A percentile compares a stretch with the other conserved stretches of the same genome.
Conservation (phyloP, 2,797 vertebrate species). For the Macropus fuliginosus region DNA sequence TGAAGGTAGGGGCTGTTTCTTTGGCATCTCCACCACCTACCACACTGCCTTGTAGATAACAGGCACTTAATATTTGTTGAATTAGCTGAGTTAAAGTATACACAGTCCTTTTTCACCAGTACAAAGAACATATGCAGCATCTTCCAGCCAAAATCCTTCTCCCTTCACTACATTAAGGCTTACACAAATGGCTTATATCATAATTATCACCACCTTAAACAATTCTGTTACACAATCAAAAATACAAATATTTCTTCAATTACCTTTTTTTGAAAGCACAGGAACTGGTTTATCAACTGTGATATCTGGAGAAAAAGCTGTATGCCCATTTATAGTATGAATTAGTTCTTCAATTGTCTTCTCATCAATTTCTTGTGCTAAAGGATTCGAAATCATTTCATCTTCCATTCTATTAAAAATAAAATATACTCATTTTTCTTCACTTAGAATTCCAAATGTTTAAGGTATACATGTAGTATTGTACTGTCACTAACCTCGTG, state of each 20-base stretch:
- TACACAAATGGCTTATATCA: not conserved
- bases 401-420: constrained; percentile 79
- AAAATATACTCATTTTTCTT: not conserved
- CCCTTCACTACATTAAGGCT: not conserved
- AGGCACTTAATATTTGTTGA: not conserved
- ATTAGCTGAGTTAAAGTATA: not conserved
- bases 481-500: constrained; percentile 83
- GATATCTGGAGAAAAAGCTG: constrained; percentile 79
- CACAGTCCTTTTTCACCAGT: not conserved
- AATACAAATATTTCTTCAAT: constrained; percentile 33
- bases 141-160: not conserved
- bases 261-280: constrained; percentile 89
- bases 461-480: not conserved
- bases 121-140: not conserved
- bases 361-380: constrained; percentile 87
- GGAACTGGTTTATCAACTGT: constrained; percentile 68
- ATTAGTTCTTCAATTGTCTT: constrained; percentile 88
- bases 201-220: not conserved
- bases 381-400: constrained; percentile 88
- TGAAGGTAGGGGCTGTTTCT: not conserved
- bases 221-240: not conserved
- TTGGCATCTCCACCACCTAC: not conserved
- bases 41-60: not conserved
- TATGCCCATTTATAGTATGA: constrained; percentile 84
- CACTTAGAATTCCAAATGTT: not conserved